Evolutionary conservation across 2,113 vertebrate species (phyloP).

Genomic region (Oenanthe oenanthe): DNA sequence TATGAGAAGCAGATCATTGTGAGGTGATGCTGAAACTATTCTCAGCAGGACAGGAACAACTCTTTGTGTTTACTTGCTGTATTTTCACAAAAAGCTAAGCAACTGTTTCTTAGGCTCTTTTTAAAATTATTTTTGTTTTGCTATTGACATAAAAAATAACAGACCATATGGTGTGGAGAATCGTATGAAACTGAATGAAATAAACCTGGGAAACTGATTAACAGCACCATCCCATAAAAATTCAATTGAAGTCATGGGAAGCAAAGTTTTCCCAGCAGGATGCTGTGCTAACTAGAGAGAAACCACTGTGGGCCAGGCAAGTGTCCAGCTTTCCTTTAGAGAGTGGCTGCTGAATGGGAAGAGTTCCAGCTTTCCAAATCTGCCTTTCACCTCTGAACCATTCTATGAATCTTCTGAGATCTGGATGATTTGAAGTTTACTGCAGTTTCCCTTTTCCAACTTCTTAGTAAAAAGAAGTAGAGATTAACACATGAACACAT

Average conservation of each 20-base stretch:
- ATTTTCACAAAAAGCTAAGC: not conserved
- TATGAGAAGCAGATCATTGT: not conserved
- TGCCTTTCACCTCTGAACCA: not conserved
- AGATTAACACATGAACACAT: not conserved
- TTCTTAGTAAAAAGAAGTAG: not conserved
- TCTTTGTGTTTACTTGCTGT: not conserved
- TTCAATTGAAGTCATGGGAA: not conserved
- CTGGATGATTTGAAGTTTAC: not conserved
- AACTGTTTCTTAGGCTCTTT: not conserved
- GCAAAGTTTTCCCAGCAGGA: slow-evolving; percentile 39
- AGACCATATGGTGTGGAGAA: not conserved
- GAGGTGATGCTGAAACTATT: not conserved
- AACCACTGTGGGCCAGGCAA: not conserved
- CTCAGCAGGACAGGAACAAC: not conserved
- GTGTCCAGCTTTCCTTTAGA: not conserved
- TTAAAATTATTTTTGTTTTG: not conserved
- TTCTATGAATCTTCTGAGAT: not conserved
- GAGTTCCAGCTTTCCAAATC: not conserved
- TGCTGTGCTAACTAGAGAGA: not conserved
- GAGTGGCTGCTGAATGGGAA: not conserved
- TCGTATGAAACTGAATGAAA: not conserved
- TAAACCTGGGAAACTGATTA: not conserved
- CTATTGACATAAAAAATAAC: not conserved
- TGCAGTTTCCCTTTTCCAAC: not conserved
- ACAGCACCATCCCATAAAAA: not conserved